Base-by-base conservation (phyloP, 2,797 vertebrate species). In the Peromyscus attwateri region DNA sequence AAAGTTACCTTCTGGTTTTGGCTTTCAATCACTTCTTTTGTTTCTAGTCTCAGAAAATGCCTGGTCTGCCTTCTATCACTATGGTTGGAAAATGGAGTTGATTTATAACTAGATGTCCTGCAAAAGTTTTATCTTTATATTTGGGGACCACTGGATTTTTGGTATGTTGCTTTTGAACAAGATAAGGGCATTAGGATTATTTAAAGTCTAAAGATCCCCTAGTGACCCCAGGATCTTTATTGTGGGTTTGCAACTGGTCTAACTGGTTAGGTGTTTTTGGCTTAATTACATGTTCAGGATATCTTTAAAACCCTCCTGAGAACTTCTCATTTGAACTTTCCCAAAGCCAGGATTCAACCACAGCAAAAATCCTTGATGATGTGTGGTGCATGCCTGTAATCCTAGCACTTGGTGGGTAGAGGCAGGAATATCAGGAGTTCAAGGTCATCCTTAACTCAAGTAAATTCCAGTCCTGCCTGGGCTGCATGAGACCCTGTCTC, bases 281-380 rank as follows among this genome's bases (percentile, higher is more conserved):
- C 79, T 95, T 90, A 60, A 89, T 95, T 95, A 60, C 29, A 40
- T 92, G 55, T 4, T 73, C 40, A 80, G 70, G 79, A 21, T 57
- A 92, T 57, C 57, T 82, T 82, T 83, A 81, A 89, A 95, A 27
- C 25, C 14, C 37, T 92, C 60, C 81, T 87, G 40, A 75, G 62
- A 81, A 91, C 82, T 93, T 95, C 29, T 70, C 19, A 88, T 94
- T 84, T 94, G 55, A 81, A 93, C 82, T 93, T 77, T 88, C 31
- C 55, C 29, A 55, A 88, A 96, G 60, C 46, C 16, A 71, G 37
- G 55, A 60, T 94, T 75, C 49, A 76, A 16, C 11, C 19, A 13
- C 29, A 89, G 19, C 55, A 89, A 89, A 85, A 70, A n/a, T 52
- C 46, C 83, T 70, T 70, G 43, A 70, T 64, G 57, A 83, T 19